These are phyloP conservation scores for Polyommatus iphigenia DNA, from an alignment of 2,888 invertebrate genomes.

Conservation along the genomic window DNA sequence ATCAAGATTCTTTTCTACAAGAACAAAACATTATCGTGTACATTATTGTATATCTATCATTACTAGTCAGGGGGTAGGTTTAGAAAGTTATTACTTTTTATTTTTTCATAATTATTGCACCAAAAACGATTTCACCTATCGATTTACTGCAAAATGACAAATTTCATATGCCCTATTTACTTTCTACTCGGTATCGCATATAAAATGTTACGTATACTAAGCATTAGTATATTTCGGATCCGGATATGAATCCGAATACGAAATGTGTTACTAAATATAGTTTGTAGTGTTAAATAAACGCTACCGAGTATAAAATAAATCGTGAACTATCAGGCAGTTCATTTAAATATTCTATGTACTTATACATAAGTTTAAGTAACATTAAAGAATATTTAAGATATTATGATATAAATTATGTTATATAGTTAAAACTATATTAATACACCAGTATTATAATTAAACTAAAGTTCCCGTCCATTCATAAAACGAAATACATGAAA, in stretches of 20 bases:
- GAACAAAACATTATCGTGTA: too few relatives aligned
- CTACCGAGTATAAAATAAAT: neutral
- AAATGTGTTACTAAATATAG: neutral
- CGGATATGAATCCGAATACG: neutral
- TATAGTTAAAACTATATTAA: neutral
- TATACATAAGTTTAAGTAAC: neutral
- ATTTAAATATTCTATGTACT: conserved; percentile 5
- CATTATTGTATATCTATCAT: neutral
- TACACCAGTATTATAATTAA: neutral
- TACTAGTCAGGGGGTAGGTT: neutral
- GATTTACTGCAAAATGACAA: neutral
- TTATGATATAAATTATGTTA: neutral
- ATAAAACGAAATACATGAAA: neutral
- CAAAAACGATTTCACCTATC: neutral
- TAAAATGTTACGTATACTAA: neutral
- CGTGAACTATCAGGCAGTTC: neutral
- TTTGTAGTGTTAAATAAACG: neutral
- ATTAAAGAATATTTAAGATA: neutral
- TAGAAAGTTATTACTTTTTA: neutral
- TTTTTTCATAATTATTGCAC: neutral
- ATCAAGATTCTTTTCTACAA: too few relatives aligned
- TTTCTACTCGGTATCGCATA: neutral
- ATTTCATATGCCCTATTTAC: neutral
- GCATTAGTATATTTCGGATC: neutral
- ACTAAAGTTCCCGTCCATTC: neutral